phyloP scores from a whole-genome alignment of 2,797 vertebrate genomes.

The Schizothorax lantsangensis region DNA sequence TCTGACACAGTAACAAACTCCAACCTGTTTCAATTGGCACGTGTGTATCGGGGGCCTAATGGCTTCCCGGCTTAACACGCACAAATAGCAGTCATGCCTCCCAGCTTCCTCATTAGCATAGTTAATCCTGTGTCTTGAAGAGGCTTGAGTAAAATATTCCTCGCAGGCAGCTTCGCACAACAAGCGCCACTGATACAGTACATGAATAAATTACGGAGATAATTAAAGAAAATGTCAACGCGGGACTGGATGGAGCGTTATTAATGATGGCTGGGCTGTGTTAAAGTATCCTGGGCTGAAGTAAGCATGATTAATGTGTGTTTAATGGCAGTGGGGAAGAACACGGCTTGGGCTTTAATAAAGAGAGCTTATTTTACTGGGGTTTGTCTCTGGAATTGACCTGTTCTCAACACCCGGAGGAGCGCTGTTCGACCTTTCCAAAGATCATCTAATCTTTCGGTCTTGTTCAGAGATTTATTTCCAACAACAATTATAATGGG shows the following conservation, averaged over 20 bases:
- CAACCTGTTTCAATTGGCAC: conserved; percentile 64
- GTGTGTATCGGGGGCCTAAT: conserved; percentile 72
- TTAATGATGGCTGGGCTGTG: conserved; percentile 74
- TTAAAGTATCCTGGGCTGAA: conserved; percentile 71
- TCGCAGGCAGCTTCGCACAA: conserved; percentile 79
- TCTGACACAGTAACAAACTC: conserved; percentile 54
- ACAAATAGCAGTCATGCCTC: conserved; percentile 71
- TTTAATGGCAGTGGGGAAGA: conserved; percentile 72
- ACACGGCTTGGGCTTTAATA: conserved; percentile 63
- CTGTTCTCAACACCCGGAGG: conserved; percentile 57
- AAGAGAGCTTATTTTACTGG: conserved; percentile 69
- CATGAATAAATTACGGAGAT: conserved; percentile 85
- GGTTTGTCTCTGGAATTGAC: conserved; percentile 68
- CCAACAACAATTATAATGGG: conserved; percentile 55
- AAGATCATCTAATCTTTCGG: conserved; percentile 58
- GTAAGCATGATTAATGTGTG: conserved; percentile 75
- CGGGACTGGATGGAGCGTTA: conserved; percentile 76
- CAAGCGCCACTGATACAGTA: conserved; percentile 79
- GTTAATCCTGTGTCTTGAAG: conserved; percentile 76
- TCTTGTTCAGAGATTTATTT: conserved; percentile 57
- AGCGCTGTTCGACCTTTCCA: conserved; percentile 56
- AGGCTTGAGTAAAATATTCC: conserved; percentile 78
- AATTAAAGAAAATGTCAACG: conserved; percentile 86
- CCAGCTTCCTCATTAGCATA: conserved; percentile 78
- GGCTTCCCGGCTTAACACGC: conserved; percentile 72